These are phyloP conservation scores for Aphidius gifuensis DNA, from an alignment of 1,140 invertebrate species.

Conservation along the genomic window DNA sequence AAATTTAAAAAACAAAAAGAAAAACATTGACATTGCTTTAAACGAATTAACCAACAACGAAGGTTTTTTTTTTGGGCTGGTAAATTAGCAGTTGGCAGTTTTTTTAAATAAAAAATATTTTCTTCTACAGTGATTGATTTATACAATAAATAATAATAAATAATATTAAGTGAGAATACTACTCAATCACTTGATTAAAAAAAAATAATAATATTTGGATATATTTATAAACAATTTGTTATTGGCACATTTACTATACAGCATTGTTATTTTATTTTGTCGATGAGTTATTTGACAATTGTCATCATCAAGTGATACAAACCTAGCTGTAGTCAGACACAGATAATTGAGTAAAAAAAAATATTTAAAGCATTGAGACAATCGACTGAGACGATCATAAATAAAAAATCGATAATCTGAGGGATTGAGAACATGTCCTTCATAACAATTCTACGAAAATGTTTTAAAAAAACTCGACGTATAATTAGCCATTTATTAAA, in stretches of 20 bases:
- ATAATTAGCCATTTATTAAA: slow-evolving; percentile 34
- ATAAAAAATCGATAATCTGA: background rate
- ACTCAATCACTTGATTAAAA: slow-evolving; percentile 35
- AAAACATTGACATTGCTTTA: no score
- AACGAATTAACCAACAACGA: background rate
- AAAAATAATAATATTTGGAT: no score
- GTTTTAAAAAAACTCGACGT: slow-evolving; percentile 36
- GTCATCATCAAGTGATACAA: no score
- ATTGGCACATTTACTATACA: slow-evolving; percentile 12
- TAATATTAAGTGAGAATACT: slow-evolving; percentile 2
- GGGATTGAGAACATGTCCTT: slow-evolving; percentile 35
- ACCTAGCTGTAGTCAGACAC: no score
- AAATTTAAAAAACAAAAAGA: background rate
- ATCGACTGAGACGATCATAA: background rate
- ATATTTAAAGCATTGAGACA: background rate
- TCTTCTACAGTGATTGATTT: no score
- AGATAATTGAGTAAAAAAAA: no score
- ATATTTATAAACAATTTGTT: slow-evolving; percentile 36
- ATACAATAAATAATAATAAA: background rate
- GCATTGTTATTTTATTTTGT: background rate
- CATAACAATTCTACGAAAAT: slow-evolving; percentile 36
- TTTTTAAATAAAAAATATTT: no score
- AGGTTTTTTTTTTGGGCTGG: no score
- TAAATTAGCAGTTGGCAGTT: no score
- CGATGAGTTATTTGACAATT: no score